phyloP scores from a whole-genome alignment of 2,888 invertebrate genomes.

The Geophilus truncorum region DNA sequence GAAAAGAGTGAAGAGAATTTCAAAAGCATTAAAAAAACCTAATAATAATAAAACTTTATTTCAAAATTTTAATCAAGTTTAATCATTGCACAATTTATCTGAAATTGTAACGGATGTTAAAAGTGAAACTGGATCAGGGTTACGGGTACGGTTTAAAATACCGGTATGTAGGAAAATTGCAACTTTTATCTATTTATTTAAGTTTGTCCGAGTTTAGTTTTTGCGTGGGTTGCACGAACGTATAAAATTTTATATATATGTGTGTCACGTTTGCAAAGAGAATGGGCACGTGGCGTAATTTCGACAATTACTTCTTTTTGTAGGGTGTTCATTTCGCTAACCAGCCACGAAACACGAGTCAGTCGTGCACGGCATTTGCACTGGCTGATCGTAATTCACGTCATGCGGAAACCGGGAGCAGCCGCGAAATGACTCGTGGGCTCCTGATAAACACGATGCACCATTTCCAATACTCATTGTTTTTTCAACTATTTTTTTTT shows the following conservation, averaged over 20 bases:
- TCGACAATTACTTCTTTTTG: slow-evolving; percentile 3
- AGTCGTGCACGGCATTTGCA: background rate
- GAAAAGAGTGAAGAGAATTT: background rate
- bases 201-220: background rate
- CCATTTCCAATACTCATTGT: background rate
- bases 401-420: background rate
- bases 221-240: background rate
- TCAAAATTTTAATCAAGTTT: too few relatives aligned
- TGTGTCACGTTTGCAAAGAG: background rate
- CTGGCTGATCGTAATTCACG: background rate
- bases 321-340: slow-evolving; percentile 6
- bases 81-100: too few relatives aligned
- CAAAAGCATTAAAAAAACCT: too few relatives aligned
- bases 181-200: background rate
- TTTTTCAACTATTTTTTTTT: background rate
- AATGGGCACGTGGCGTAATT: background rate
- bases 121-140: too few relatives aligned
- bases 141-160: too few relatives aligned
- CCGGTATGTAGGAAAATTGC: too few relatives aligned
- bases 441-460: background rate
- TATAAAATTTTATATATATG: background rate
- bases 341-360: slow-evolving; percentile 20
- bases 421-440: background rate
- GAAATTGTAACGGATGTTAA: too few relatives aligned
- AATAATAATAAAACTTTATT: too few relatives aligned